Conservation (phyloP, 2,113 vertebrate genomes). For the Colossoma macropomum region DNA sequence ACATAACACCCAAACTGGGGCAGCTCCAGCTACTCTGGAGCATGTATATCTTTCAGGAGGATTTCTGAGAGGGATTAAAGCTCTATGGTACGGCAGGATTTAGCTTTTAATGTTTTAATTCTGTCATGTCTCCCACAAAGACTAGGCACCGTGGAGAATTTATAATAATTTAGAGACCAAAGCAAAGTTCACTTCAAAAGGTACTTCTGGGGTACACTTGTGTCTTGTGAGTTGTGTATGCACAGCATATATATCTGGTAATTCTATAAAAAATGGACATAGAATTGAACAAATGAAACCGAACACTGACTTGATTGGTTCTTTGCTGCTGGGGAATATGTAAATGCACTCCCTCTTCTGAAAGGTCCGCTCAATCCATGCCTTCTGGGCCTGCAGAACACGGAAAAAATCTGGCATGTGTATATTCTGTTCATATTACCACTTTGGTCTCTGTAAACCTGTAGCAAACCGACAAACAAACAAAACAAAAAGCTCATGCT, state of each 20-base stretch:
- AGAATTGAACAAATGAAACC: not conserved
- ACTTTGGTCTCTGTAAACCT: not conserved
- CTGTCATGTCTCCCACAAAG: not conserved
- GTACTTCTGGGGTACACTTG: not conserved
- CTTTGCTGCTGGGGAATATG: conserved; percentile 86
- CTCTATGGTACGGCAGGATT: not conserved
- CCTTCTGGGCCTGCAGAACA: conserved; percentile 83
- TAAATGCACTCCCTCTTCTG: conserved; percentile 90
- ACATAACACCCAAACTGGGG: not conserved
- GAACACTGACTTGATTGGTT: conserved; percentile 83
- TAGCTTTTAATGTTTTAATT: conserved; percentile 9
- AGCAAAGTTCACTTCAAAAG: not conserved
- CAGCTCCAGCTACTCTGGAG: not conserved
- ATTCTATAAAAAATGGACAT: not conserved
- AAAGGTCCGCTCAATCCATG: conserved; percentile 95
- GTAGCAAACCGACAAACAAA: not conserved
- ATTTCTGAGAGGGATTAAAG: conserved; percentile 6
- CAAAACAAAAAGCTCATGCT: not conserved
- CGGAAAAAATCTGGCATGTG: not conserved
- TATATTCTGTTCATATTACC: not conserved
- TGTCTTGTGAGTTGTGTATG: not conserved
- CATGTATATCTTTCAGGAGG: conserved; percentile 3
- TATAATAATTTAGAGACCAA: not conserved
- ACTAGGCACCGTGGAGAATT: not conserved
- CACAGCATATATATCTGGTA: not conserved